phyloP scores from a whole-genome alignment of 1,140 invertebrate genomes.

The Saccostrea glomerata region DNA sequence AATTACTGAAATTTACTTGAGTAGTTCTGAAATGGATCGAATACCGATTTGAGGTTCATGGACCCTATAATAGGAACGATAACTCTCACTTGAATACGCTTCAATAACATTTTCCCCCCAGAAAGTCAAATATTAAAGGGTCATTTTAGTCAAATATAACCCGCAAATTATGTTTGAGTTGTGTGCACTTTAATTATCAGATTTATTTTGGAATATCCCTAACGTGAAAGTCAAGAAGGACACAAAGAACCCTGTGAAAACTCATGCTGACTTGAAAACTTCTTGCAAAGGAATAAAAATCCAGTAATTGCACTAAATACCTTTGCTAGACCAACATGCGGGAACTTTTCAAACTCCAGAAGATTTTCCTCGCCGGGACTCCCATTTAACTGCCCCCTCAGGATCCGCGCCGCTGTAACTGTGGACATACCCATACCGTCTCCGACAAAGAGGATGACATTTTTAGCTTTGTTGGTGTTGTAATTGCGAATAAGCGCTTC shows the following conservation, averaged over 20 bases:
- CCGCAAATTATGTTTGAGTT: no score
- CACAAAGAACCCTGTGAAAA: no score
- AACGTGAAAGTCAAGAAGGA: not conserved
- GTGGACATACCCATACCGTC: conserved; percentile 97
- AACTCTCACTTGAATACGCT: no score
- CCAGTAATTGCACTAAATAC: conserved; percentile 77
- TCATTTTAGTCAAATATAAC: no score
- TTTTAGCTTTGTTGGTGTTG: conserved; percentile 84
- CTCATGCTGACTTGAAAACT: no score
- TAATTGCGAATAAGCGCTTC: conserved; percentile 23
- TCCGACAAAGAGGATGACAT: conserved; percentile 94
- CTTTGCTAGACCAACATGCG: conserved; percentile 85
- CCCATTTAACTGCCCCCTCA: conserved; percentile 83
- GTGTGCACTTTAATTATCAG: no score
- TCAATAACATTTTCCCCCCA: no score
- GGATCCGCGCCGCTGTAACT: conserved; percentile 89
- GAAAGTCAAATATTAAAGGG: no score
- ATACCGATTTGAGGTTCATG: no score
- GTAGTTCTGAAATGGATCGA: not conserved
- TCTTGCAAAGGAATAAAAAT: no score
- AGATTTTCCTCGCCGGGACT: conserved; percentile 84
- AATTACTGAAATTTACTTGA: not conserved
- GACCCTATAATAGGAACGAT: no score
- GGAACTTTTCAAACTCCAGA: conserved; percentile 88
- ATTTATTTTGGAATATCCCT: not conserved